phyloP scores from a whole-genome alignment of 2,797 vertebrate species.

The Tadarida brasiliensis region DNA sequence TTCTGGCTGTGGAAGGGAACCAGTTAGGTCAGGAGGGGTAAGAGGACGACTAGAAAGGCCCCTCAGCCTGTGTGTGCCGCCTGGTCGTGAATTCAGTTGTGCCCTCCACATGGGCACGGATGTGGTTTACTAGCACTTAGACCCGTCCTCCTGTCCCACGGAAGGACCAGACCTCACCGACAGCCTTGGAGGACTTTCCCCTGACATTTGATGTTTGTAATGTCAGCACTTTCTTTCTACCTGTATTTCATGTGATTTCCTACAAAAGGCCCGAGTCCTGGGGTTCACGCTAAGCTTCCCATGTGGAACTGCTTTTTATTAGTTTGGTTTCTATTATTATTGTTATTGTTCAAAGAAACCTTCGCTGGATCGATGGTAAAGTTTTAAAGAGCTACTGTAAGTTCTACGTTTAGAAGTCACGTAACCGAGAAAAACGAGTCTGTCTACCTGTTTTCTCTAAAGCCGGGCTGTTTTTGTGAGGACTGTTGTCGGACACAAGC shows the following conservation, averaged over 20 bases:
- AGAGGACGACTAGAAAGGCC: neutral
- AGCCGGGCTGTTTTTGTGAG: constrained; percentile 9
- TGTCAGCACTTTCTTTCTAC: neutral
- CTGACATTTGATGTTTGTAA: neutral
- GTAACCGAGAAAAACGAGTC: constrained; percentile 21
- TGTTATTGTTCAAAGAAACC: neutral
- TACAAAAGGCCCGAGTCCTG: neutral
- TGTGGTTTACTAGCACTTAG: neutral
- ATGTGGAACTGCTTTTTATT: neutral
- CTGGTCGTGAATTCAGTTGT: neutral
- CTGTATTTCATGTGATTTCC: neutral
- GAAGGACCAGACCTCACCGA: neutral
- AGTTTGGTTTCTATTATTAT: neutral
- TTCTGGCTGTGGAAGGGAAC: neutral
- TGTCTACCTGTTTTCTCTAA: constrained; percentile 38
- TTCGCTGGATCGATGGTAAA: neutral
- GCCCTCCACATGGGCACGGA: neutral
- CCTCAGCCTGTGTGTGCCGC: too few species aligned
- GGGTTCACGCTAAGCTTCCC: neutral
- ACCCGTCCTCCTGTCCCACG: neutral
- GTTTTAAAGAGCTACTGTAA: constrained; percentile 35
- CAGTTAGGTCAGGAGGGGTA: neutral
- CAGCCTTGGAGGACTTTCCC: neutral
- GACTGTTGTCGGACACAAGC: neutral
- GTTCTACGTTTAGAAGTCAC: constrained; percentile 61